Conservation (phyloP, 1,140 invertebrate species). For the Mercenaria mercenaria region DNA sequence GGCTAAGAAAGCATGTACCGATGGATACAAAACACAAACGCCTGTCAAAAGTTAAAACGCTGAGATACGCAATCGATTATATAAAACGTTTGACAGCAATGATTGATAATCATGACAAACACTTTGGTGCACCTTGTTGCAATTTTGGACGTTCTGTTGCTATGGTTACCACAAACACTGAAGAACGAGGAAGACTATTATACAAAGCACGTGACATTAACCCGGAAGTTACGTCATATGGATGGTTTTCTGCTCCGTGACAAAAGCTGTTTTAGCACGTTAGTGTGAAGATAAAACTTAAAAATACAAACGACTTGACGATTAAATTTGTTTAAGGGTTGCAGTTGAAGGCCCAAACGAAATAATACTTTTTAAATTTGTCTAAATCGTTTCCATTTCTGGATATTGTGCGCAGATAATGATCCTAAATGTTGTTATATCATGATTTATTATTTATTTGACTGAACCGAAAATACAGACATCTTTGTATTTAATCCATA, state of each 20-base stretch:
- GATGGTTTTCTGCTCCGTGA: conserved; percentile 29
- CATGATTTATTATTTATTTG: neutral
- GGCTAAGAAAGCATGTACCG: conserved; percentile 82
- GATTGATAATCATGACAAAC: conserved; percentile 87
- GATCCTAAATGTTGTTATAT: neutral
- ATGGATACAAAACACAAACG: conserved; percentile 87
- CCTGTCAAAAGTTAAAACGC: conserved; percentile 94
- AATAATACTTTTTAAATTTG: too few relatives aligned
- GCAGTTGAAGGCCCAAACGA: too few relatives aligned
- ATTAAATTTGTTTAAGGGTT: too few relatives aligned
- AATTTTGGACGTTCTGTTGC: conserved; percentile 59
- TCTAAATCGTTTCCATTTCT: too few relatives aligned
- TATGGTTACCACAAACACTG: conserved; percentile 8
- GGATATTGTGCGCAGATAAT: neutral
- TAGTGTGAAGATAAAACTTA: too few relatives aligned
- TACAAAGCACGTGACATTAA: conserved; percentile 18
- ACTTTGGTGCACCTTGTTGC: conserved; percentile 56
- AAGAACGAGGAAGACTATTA: neutral
- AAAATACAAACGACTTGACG: too few relatives aligned
- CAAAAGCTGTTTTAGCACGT: neutral
- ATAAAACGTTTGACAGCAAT: conserved; percentile 94
- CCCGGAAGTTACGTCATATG: conserved; percentile 60
- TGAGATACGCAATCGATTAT: conserved; percentile 97
- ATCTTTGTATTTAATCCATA: neutral
- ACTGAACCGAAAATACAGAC: neutral